These are phyloP conservation scores for Pardalotus punctatus DNA, from an alignment of 2,113 vertebrate species.

Conservation along the genomic window DNA sequence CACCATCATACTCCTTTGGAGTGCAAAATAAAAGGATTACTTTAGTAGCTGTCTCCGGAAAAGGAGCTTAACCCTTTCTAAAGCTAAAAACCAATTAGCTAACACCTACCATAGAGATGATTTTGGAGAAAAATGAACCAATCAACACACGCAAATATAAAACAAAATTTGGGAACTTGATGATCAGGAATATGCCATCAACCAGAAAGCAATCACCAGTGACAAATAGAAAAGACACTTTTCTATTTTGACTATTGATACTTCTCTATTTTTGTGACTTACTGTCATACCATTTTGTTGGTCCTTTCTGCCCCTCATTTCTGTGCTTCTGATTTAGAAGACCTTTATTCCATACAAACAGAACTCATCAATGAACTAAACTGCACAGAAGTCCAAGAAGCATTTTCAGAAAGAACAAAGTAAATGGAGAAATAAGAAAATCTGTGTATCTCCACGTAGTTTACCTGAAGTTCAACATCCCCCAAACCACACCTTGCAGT, in stretches of 20 bases:
- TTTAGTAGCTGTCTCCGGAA: background rate
- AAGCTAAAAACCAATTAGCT: background rate
- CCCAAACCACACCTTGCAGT: background rate
- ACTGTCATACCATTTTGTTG: background rate
- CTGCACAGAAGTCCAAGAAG: background rate
- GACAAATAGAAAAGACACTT: background rate
- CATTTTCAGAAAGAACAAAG: background rate
- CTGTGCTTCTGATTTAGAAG: background rate
- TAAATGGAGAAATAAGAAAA: background rate
- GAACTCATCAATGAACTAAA: background rate
- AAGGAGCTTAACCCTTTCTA: background rate
- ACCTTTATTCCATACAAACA: background rate
- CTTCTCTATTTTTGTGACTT: too few relatives aligned
- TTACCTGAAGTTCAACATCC: background rate
- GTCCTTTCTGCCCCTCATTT: background rate
- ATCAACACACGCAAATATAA: background rate
- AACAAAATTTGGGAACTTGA: background rate
- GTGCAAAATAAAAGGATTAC: background rate
- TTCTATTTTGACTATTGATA: too few relatives aligned
- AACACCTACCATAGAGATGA: background rate
- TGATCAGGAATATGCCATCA: background rate
- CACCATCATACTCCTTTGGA: background rate
- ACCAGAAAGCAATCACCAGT: background rate
- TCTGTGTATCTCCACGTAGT: background rate
- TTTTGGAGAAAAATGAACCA: background rate